Evolutionary conservation across 2,113 vertebrate genomes (phyloP), one percentile per base, ranked within the genome.

Genomic region (Mixornis gularis): DNA sequence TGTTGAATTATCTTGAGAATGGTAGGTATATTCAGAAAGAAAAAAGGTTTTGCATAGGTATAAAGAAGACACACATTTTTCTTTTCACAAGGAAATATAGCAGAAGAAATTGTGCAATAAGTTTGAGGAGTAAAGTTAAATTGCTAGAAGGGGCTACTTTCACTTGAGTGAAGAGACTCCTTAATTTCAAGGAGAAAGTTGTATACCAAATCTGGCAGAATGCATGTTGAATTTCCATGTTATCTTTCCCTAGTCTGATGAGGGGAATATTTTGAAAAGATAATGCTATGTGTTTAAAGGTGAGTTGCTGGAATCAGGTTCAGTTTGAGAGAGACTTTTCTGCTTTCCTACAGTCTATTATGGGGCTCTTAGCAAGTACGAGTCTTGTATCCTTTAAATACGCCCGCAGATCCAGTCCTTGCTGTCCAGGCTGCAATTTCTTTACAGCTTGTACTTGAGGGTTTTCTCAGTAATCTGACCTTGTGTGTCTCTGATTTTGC

Each of bases 301-400:
- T 89, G 41, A 91, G 44, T 56, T 68, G 21, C 40, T 81, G 8
- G n/a, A 86, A 49, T 40, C 9, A 4, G 63, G 38, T 22, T 62
- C 13, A 17, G 29, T 36, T 87, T 80, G 43, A 80, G 27, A 66
- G 82, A 64, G 43, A 36, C 5, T 21, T 53, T 65, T 8, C 4
- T 53, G 4, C 62, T 65, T 85, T 60, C 55, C 38, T 70, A 25
- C 55, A 60, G 16, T 3, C 36, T 83, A 4, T 65, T 59, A 18
- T 1, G 8, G 19, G 10, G 5, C 10, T 81, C 6, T 27, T 51
- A 24, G 43, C 18, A 81, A 78, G 26, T 46, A 40, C 0, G 1
- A 62, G 4, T 19, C 34, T 83, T 17, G 52, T 79, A 52, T 34
- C 30, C 30, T 6, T 21, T 21, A 77, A 53, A n/a, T 56, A 38